Evolutionary conservation across 2,888 invertebrate species (phyloP), one percentile per base, ranked within the genome.

Genomic region (Endotricha flammealis): DNA sequence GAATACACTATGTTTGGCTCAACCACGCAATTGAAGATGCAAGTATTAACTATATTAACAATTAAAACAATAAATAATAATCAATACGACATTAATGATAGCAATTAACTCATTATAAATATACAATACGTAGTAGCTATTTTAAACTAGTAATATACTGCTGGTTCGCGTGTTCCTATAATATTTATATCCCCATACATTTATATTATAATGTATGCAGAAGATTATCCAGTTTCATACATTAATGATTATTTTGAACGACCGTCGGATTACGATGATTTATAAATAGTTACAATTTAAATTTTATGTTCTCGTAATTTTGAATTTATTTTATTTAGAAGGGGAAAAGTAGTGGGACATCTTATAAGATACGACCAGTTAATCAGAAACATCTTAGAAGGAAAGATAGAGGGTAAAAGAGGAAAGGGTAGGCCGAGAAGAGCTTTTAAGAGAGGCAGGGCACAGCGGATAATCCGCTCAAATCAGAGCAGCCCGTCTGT

Each of bases 101-200:
- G 57, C 76, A 71, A 78, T 80, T 77, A 77, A 76, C 76, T 67
- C 64, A 69, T 68, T 64, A 57, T 76, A 67, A 70, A 71, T n/a
- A 65, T 64, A 58, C 50, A 55, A 58, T 65, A 51, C 42, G 56
- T 57, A 61, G 64, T 59, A 42, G 52, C 57, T 62, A 56, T 57
- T 61, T 60, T 53, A 50, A 49, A 50, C 39, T 38, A 57, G 38
- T 64, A 54, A 73, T 68, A 70, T 74, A 74, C 64, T 43, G 54
- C 46, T 35, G 45, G 32, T 52, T 70, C 51, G 68, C 70, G 65
- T 68, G 71, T 51, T 49, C 52, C 45, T 39, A 52, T 57, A 53
- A 59, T 49, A 49, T 49, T 50, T 48, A 50, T 48, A 44, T 53
- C 40, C 30, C 36, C 38, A 13, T 16, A 20, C 42, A 56, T 56